Conservation (phyloP, 2,797 vertebrate species). For the Epinephelus awoara region DNA sequence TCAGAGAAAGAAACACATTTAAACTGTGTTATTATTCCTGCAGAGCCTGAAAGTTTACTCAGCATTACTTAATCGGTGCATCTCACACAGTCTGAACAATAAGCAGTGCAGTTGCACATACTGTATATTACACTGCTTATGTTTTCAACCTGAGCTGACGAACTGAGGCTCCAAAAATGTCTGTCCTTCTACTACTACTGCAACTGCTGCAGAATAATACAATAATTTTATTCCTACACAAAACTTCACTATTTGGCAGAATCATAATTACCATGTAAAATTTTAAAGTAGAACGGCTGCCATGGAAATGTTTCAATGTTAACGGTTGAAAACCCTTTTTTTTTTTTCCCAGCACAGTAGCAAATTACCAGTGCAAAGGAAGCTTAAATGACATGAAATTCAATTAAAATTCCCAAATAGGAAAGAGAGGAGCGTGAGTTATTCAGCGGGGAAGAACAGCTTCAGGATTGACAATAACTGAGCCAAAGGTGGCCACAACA, state of each 20-base stretch:
- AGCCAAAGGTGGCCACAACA: neutral
- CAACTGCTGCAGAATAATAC: neutral
- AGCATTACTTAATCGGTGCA: neutral
- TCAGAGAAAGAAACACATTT: neutral
- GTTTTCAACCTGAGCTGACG: neutral
- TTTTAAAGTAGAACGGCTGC: neutral
- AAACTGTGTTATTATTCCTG: neutral
- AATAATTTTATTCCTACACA: neutral
- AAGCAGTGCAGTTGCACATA: too few relatives aligned
- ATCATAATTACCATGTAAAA: neutral
- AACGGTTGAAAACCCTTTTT: neutral
- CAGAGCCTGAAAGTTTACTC: neutral
- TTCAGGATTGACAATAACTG: neutral
- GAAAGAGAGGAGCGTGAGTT: neutral
- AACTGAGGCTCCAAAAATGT: neutral
- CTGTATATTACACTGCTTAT: neutral
- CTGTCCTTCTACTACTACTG: neutral
- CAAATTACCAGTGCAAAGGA: conserved; percentile 12
- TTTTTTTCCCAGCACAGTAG: neutral
- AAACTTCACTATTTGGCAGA: neutral
- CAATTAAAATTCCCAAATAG: conserved; percentile 8
- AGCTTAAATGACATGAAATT: conserved; percentile 14
- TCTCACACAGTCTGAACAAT: neutral
- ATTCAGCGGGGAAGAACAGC: conserved; percentile 3
- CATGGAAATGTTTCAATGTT: neutral